Conservation (phyloP, 1,140 invertebrate species). For the Eupristina koningsbergeri region DNA sequence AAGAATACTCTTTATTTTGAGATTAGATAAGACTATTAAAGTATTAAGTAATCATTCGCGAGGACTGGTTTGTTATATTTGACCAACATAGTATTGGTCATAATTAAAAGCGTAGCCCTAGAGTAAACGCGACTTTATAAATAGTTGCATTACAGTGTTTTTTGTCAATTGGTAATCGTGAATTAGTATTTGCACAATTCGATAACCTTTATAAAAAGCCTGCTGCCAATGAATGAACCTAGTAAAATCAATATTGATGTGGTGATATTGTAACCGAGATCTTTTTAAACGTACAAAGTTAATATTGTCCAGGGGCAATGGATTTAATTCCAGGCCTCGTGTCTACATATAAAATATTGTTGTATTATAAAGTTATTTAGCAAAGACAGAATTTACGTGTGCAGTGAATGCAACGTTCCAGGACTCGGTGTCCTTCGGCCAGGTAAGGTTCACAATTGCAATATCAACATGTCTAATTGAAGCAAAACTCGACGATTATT, state of each 20-base stretch:
- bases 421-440: conserved; percentile 41
- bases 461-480: background rate
- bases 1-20: background rate
- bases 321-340: background rate
- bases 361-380: background rate
- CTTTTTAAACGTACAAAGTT: background rate
- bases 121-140: background rate
- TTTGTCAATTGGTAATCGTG: background rate
- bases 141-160: background rate
- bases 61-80: background rate
- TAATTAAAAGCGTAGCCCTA: background rate
- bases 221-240: background rate
- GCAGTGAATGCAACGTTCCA: conserved; percentile 18
- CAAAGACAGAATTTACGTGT: background rate
- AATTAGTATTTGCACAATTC: background rate
- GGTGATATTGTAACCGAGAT: background rate
- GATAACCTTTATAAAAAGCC: background rate
- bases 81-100: too few relatives aligned
- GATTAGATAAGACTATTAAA: background rate
- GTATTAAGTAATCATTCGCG: background rate
- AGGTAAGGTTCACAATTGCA: conserved; percentile 29
- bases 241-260: background rate
- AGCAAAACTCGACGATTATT: background rate
- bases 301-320: background rate
- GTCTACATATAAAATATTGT: too few relatives aligned